phyloP scores from a whole-genome alignment of 2,888 invertebrate genomes.

The Polyploca ridens region DNA sequence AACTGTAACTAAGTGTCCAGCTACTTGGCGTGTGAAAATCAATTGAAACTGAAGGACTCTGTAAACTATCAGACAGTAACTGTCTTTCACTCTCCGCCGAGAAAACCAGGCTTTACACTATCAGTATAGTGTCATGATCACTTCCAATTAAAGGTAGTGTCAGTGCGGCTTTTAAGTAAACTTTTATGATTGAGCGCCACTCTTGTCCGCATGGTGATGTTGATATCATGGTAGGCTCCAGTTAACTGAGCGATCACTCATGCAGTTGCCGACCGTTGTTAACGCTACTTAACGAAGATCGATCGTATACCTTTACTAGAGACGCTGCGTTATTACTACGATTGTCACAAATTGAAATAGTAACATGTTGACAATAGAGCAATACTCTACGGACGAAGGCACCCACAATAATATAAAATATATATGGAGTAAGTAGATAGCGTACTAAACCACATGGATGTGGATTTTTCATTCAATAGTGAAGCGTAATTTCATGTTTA shows the following conservation, averaged over 20 bases:
- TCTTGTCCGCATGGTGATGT: background rate
- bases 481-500: too few relatives aligned
- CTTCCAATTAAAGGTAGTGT: background rate
- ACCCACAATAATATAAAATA: too few relatives aligned
- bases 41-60: too few relatives aligned
- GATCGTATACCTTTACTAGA: conserved; percentile 3
- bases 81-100: too few relatives aligned
- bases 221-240: background rate
- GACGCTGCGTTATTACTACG: background rate
- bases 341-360: conserved; percentile 4
- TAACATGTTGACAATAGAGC: background rate
- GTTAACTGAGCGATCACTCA: conserved; percentile 1
- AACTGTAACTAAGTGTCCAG: too few relatives aligned
- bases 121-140: background rate
- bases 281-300: background rate
- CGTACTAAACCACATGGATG: too few relatives aligned
- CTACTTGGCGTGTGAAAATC: too few relatives aligned
- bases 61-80: too few relatives aligned
- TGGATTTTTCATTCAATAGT: too few relatives aligned
- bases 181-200: background rate
- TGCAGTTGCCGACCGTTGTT: background rate
- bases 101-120: too few relatives aligned
- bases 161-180: background rate
- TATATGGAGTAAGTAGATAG: too few relatives aligned
- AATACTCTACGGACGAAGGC: too few relatives aligned